Percentiles rank a stretch among this genome's conserved stretches.
Conservation (phyloP, 2,888 invertebrate species). For the Eumerus sabulonum region DNA sequence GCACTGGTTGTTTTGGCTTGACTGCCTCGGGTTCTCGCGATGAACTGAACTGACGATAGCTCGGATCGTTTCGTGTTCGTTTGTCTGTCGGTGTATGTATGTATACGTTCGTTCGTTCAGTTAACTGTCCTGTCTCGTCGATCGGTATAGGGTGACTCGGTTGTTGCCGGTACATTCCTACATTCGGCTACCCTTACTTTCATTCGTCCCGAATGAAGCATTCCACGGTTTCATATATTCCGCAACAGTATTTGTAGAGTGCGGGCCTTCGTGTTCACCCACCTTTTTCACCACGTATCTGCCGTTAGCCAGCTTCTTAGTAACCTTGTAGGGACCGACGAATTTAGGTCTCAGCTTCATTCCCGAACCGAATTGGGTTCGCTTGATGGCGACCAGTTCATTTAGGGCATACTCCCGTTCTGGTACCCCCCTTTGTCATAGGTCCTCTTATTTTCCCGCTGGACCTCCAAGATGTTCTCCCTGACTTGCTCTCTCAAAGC, state of each 20-base stretch:
- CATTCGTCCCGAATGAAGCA: slow-evolving; percentile 50
- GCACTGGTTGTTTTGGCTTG: too few relatives aligned
- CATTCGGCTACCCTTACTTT: slow-evolving; percentile 58
- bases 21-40: too few relatives aligned
- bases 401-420: slow-evolving; percentile 32
- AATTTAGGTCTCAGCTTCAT: slow-evolving; percentile 50
- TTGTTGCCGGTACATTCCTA: slow-evolving; percentile 16
- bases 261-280: slow-evolving; percentile 37
- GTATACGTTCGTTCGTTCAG: too few relatives aligned
- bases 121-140: too few relatives aligned
- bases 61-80: too few relatives aligned
- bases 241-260: slow-evolving; percentile 37
- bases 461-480: slow-evolving; percentile 38
- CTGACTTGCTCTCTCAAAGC: slow-evolving; percentile 25
- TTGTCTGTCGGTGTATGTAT: too few relatives aligned
- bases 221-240: slow-evolving; percentile 55
- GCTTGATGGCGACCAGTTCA: slow-evolving; percentile 51
- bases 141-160: not conserved
- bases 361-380: slow-evolving; percentile 41
- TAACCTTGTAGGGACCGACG: slow-evolving; percentile 42
- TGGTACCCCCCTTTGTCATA: slow-evolving; percentile 20
- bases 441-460: slow-evolving; percentile 35
- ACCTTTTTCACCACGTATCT: slow-evolving; percentile 52
- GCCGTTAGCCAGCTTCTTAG: slow-evolving; percentile 21
- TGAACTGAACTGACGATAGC: too few relatives aligned